Evolutionary conservation across 2,888 invertebrate genomes (phyloP).

Genomic region (Cotesia congregata): DNA sequence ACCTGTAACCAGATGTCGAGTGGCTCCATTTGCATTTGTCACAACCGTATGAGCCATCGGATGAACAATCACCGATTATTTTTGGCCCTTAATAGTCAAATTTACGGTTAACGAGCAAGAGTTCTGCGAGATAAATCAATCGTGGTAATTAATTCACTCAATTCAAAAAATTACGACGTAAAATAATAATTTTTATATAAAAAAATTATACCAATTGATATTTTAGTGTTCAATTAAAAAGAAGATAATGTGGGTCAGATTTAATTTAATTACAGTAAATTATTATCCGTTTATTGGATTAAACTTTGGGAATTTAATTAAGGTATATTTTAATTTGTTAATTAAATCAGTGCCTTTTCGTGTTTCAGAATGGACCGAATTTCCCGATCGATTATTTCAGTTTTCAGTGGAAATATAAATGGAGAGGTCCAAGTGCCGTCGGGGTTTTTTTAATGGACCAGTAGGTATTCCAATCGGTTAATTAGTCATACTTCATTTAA

Average conservation of each 20-base stretch:
- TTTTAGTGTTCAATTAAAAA: background rate
- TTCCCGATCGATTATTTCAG: background rate
- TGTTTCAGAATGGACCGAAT: background rate
- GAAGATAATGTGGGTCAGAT: background rate
- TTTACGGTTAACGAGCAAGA: too few species aligned
- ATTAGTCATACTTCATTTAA: background rate
- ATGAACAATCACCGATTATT: constrained; percentile 2
- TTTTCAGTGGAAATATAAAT: background rate
- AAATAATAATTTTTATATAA: background rate
- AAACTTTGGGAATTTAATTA: background rate
- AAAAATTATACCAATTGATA: background rate
- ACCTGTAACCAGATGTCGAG: constrained; percentile 42
- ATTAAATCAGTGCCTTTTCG: background rate
- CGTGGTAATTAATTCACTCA: too few species aligned
- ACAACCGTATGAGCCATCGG: constrained; percentile 42
- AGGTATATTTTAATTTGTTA: background rate
- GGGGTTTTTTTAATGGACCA: background rate
- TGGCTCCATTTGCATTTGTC: constrained; percentile 54
- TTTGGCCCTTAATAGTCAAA: background rate
- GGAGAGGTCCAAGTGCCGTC: too few species aligned
- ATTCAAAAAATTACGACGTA: background rate
- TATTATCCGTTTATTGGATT: constrained; percentile 2
- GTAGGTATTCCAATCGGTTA: background rate
- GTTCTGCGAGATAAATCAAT: too few species aligned
- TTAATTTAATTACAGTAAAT: background rate